Base-by-base conservation (phyloP, 2,888 invertebrate species). In the Drosophila suboccidentalis region DNA sequence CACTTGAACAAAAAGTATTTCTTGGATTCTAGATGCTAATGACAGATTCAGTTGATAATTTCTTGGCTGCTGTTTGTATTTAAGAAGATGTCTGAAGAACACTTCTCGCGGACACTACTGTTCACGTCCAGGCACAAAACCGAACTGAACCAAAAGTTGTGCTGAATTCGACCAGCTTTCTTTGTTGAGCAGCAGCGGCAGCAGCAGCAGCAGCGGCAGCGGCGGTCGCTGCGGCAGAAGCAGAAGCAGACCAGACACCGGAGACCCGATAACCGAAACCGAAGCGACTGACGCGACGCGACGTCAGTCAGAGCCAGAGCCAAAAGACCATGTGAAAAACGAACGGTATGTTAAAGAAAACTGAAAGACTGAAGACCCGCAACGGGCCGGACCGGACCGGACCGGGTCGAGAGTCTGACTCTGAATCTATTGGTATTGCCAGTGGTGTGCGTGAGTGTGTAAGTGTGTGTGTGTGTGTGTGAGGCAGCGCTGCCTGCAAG, bases 41-140 rank as follows among this genome's bases (percentile, higher is more conserved):
- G 11, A 26, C 13, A 44, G 44, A 22, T 44, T 22, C 44, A 22
- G 22, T 22, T 44, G 44, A 44, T 44, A 44, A 41, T 39, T 39
- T 1, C 3, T 17, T 41, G 41, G 10, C 3, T 41, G 41, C 41
- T 17, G 43, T 43, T 43, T 13, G 22, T 29, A 22, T 50, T 17
- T 51, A 26, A 22, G 43, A 10, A 17, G 19, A 15, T n/a, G 53
- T 46, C 49, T 50, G 6, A 39, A 72, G 82, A 77, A 71, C 65
- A 58, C 78, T 85, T 82, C 68, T 80, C 70, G 71, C 79, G 87
- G 67, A 57, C 82, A 84, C 80, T 86, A 66, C 80, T 87, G 81
- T 73, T 82, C 90, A 80, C 90, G 87, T 81, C 85, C 90, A 90
- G 90, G 88, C 90, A 89, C 90, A 78, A 89, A 91, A 91, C 87